phyloP scores from a whole-genome alignment of 1,140 invertebrate species.

The Nylanderia fulva region DNA sequence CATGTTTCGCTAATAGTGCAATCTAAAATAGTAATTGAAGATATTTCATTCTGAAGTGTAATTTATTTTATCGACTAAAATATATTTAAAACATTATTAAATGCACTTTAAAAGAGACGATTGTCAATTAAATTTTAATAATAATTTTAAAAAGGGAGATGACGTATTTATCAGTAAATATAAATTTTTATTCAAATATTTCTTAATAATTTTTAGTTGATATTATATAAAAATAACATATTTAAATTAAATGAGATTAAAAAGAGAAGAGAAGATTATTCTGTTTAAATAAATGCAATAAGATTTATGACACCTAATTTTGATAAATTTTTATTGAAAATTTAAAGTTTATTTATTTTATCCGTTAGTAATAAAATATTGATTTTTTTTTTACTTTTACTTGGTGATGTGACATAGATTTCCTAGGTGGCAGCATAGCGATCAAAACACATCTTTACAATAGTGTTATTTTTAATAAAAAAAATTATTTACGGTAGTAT shows the following conservation, averaged over 20 bases:
- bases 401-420: neutral
- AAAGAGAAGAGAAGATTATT: too few relatives aligned
- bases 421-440: constrained; percentile 36
- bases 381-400: neutral
- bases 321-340: neutral
- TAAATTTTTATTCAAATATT: neutral
- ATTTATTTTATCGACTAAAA: neutral
- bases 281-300: too few relatives aligned
- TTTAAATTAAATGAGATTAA: too few relatives aligned
- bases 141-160: neutral
- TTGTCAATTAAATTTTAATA: constrained; percentile 3
- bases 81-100: neutral
- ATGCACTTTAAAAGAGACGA: neutral
- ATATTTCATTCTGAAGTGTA: neutral
- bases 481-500: too few relatives aligned
- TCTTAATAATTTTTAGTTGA: neutral
- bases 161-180: neutral
- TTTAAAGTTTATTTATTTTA: neutral
- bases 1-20: neutral
- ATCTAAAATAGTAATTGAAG: neutral
- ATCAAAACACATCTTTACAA: neutral
- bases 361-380: constrained; percentile 20
- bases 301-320: too few relatives aligned
- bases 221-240: too few relatives aligned
- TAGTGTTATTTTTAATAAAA: too few relatives aligned